phyloP scores from a whole-genome alignment of 2,797 vertebrate species.

The Macrochelys suwanniensis region DNA sequence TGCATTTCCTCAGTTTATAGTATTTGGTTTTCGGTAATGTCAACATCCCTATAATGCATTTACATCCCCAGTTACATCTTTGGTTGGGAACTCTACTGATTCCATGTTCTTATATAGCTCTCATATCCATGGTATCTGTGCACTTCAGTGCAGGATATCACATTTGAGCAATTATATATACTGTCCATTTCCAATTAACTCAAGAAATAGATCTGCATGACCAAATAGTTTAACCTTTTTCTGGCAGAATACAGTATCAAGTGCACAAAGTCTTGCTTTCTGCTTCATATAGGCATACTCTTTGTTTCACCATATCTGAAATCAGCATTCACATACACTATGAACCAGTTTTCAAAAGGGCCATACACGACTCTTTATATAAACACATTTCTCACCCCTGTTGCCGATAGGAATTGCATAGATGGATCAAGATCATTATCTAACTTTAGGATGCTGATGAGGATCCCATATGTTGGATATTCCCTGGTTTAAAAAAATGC shows the following conservation, averaged over 20 bases:
- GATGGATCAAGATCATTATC: background rate
- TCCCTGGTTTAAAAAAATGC: background rate
- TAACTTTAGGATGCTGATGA: background rate
- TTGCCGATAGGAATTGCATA: fast-evolving
- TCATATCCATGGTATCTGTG: background rate
- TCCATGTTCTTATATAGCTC: background rate
- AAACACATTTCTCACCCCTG: background rate
- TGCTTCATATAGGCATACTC: background rate
- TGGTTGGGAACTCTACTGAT: background rate
- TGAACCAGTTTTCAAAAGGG: background rate
- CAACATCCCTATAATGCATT: background rate
- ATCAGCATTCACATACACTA: background rate
- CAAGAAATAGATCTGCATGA: background rate
- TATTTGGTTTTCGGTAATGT: background rate
- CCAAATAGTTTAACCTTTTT: background rate
- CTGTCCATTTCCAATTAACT: background rate
- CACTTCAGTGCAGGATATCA: background rate
- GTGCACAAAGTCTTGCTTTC: background rate
- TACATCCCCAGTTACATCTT: background rate
- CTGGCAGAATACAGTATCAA: background rate
- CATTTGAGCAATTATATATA: background rate
- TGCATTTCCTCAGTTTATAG: fast-evolving
- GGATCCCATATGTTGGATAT: background rate
- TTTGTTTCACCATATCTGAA: background rate
- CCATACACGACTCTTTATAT: background rate